These are phyloP conservation scores for Norana najaformis DNA, from an alignment of 2,888 invertebrate genomes.

Conservation along the genomic window DNA sequence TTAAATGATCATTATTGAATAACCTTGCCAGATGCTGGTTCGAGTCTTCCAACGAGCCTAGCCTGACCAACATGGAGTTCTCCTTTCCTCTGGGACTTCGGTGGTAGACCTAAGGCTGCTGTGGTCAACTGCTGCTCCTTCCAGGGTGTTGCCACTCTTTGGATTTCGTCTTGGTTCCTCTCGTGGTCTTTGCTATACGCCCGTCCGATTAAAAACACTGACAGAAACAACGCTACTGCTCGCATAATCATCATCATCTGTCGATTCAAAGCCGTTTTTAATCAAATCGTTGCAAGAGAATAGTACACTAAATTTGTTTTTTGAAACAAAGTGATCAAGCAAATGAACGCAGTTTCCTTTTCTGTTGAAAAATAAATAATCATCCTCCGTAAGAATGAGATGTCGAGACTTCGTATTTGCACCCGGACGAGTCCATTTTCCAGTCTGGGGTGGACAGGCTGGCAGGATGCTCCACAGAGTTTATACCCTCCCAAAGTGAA, in stretches of 20 bases:
- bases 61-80: neutral
- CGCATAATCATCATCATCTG: neutral
- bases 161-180: neutral
- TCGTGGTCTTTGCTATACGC: neutral
- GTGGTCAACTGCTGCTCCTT: neutral
- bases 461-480: neutral
- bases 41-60: neutral
- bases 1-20: neutral
- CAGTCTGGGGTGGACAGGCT: neutral
- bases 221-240: neutral
- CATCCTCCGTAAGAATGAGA: neutral
- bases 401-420: slow-evolving; percentile 13
- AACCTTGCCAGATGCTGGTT: neutral
- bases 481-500: no score
- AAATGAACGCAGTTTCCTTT: neutral
- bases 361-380: neutral
- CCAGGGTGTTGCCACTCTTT: neutral
- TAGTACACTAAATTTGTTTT: neutral
- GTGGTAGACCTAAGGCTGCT: neutral
- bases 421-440: neutral
- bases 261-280: neutral
- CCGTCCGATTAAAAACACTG: slow-evolving; percentile 4
- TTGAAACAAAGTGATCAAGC: neutral
- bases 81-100: neutral
- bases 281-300: neutral